A percentile compares a stretch with the other conserved stretches of the same genome.
Evolutionary conservation across 2,888 invertebrate species (phyloP).

Genomic region (Monochamus alternatus): DNA sequence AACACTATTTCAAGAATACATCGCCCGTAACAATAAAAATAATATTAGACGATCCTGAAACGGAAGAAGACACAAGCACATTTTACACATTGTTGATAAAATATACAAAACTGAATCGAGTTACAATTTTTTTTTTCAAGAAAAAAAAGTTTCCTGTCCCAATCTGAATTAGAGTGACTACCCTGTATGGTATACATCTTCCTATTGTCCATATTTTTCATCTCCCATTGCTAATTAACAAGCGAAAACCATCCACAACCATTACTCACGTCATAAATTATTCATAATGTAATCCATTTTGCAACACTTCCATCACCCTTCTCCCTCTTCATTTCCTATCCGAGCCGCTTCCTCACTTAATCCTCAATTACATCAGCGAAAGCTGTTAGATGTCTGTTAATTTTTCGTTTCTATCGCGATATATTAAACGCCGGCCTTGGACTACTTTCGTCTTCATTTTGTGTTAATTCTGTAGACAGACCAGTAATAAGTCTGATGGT

Average conservation of each 20-base stretch:
- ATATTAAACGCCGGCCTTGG: neutral
- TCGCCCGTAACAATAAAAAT: no score
- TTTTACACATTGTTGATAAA: no score
- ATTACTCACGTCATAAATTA: neutral
- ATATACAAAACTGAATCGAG: no score
- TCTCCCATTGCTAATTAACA: no score
- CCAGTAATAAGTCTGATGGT: neutral
- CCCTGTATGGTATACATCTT: no score
- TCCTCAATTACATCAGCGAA: neutral
- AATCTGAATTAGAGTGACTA: no score
- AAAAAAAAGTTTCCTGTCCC: no score
- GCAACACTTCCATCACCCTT: neutral
- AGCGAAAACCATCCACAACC: neutral
- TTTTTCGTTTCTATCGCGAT: slow-evolving; percentile 1
- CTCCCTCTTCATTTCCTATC: neutral
- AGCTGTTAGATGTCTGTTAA: neutral
- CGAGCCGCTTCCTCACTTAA: neutral
- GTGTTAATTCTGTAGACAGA: neutral
- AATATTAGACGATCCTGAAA: no score
- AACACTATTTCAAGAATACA: no score
- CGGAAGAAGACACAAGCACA: no score
- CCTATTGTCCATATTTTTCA: no score
- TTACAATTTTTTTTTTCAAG: no score
- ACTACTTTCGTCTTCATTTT: neutral
- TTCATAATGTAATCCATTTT: neutral